Percentiles rank a stretch among this genome's conserved stretches.
Conservation (phyloP, 2,797 vertebrate genomes). For the Parotocinclus haroldoi region DNA sequence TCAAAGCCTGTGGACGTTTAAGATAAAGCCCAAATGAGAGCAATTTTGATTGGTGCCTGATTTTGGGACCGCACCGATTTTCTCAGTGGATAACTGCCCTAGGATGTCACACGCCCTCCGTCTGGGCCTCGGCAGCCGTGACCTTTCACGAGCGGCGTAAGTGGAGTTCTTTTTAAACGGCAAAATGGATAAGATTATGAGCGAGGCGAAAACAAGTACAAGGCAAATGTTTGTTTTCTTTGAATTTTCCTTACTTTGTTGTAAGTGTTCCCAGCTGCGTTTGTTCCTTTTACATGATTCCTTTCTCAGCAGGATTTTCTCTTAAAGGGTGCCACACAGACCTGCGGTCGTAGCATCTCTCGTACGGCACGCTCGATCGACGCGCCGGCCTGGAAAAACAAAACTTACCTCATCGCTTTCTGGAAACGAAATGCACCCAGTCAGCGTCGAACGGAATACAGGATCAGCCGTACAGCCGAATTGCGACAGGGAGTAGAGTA, state of each 20-base stretch:
- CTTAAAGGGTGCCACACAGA: constrained; percentile 57
- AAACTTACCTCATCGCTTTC: constrained; percentile 24
- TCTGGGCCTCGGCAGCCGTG: constrained; percentile 30
- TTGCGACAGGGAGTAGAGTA: too few species aligned
- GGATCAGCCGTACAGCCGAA: too few species aligned
- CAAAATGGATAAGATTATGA: constrained; percentile 42
- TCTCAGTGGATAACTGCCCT: constrained; percentile 42
- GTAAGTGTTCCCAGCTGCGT: constrained; percentile 66
- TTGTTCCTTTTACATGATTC: constrained; percentile 49
- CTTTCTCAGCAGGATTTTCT: constrained; percentile 57
- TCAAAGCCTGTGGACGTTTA: constrained; percentile 49
- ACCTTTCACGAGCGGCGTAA: constrained; percentile 24
- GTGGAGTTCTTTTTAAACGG: constrained; percentile 31
- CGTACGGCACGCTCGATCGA: constrained; percentile 43
- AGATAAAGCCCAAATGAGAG: constrained; percentile 53
- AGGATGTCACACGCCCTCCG: constrained; percentile 41
- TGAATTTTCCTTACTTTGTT: constrained; percentile 56
- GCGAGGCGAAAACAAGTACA: constrained; percentile 50
- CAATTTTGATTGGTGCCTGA: constrained; percentile 53
- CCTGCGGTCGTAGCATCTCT: constrained; percentile 56
- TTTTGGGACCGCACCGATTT: constrained; percentile 42
- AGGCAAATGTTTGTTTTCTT: constrained; percentile 57
- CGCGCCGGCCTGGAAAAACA: constrained; percentile 24
- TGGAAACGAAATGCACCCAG: too few species aligned
- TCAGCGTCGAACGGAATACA: too few species aligned